Conservation (phyloP, 2,797 vertebrate species). For the Anguilla megastoma region DNA sequence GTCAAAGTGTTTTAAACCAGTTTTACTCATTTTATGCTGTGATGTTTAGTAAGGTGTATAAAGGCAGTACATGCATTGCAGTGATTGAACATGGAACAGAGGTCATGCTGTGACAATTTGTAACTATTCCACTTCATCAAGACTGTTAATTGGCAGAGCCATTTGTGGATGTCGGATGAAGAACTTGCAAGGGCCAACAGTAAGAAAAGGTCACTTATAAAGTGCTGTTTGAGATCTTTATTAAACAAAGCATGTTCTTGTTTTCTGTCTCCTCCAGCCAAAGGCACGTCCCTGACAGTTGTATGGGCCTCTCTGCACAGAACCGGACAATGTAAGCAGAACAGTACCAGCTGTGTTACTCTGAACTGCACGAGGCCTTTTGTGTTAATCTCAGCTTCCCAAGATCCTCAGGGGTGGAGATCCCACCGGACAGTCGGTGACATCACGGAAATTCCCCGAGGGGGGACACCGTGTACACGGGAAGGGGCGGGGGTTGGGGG, state of each 20-base stretch:
- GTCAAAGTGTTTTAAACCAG: too few species aligned
- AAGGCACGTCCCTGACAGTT: constrained; percentile 96
- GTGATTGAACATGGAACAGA: not conserved
- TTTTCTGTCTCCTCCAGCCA: constrained; percentile 74
- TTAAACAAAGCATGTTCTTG: constrained; percentile 30
- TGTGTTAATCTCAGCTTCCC: constrained; percentile 87
- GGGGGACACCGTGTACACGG: constrained; percentile 66
- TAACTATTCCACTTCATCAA: not conserved
- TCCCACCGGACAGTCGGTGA: constrained; percentile 83
- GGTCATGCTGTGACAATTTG: not conserved
- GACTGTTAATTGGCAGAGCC: not conserved
- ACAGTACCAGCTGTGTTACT: constrained; percentile 77
- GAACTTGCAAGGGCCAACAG: not conserved
- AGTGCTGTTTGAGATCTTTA: not conserved
- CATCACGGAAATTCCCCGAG: constrained; percentile 82
- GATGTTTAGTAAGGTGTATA: not conserved
- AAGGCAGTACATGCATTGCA: not conserved
- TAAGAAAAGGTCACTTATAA: not conserved
- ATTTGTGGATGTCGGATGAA: not conserved
- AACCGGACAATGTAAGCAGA: constrained; percentile 76
- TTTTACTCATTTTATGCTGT: not conserved
- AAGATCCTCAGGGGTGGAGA: constrained; percentile 95
- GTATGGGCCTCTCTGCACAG: constrained; percentile 68
- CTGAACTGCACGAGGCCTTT: constrained; percentile 91
- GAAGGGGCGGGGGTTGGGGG: constrained; percentile 67